Evolutionary conservation across 2,888 invertebrate genomes (phyloP), one percentile per base, ranked within the genome.

Genomic region (Hybos culiciformis): DNA sequence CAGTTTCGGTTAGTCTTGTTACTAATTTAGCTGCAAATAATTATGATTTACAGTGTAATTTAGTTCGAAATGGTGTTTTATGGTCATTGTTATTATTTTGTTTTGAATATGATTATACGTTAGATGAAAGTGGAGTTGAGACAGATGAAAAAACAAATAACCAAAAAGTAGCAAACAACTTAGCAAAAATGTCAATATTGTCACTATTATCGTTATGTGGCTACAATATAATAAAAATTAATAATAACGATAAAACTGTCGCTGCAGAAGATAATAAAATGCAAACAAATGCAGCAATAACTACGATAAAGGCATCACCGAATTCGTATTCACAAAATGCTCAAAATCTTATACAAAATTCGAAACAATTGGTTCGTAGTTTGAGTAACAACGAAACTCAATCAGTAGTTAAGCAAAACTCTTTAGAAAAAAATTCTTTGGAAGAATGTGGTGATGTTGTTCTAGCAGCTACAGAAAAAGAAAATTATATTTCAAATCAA

Each of bases 71-170:
- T 2, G 97, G 96, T 8, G 87, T 85, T 0, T 62, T 98, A 4
- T 97, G 91, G 84, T 91, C 93, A 56, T 69, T 98, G 41, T 66
- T 98, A 31, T 75, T 87, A 1, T 85, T 87, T 54, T 80, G 88
- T 63, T 90, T 98, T 64, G 82, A 83, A 47, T 99, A 94, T 65
- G 98, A 98, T 69, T 98, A 84, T 67, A 99, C 98, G 5, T 71
- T 98, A 52, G 86, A 94, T 45, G 97, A 98, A 70, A 90, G 94
- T 40, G 97, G 96, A 0, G 86, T 96, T 0, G 83, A 88, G 53
- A 78, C 81, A 19, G 80, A 75, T 52, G 83, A 83, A 55, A 81
- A 85, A 40, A 78, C 83, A 4, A 94, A 93, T 63, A 84, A 87
- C 43, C 78, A 96, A 75, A 91, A 94, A 66, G 77, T 87, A 18